Evolutionary conservation across 2,797 vertebrate genomes (phyloP), one percentile per base, ranked within the genome.

Genomic region (Poecilia picta): DNA sequence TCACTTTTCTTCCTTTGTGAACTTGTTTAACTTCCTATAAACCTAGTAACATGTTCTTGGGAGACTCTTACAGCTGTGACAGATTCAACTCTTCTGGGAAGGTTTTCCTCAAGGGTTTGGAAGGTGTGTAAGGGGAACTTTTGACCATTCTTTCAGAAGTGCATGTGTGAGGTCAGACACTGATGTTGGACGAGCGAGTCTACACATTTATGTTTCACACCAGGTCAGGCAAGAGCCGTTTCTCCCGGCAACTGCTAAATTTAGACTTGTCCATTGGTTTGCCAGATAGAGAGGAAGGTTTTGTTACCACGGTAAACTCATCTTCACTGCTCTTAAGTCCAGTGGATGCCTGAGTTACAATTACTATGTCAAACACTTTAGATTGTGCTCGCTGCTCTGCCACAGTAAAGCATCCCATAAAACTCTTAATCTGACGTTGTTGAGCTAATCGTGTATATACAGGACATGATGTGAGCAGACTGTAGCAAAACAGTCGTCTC

Each of bases 401-500:
- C 55, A 28, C 3, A 3, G 49, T 51, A 51, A 23, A 20, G 3
- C 55, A 25, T 57, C n/a, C 55, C 55, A 57, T 57, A 28, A 57
- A 57, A 57, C 55, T 28, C n/a, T 57, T 8, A 57, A 28, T 51
- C 49, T 2, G 20, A 51, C 2, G 7, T 20, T 23, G 49, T 20
- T 23, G 49, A 51, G 49, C 49, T 51, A 23, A 51, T 23, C 49
- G 18, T 51, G 49, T 23, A 23, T 51, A 51, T 23, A 23, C 18
- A 51, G 7, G 49, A 18, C 2, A 20, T 68, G 36, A 39, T 12
- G 64, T 41, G 8, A 68, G 64, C 18, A 66, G 62, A 39, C 18
- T 64, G 5, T n/a, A 55, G 8, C 59, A 64, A 64, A 64, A 8
- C 90, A 94, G 95, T 96, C 96, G 96, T 93, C 92, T 95, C 91